Base-by-base conservation (phyloP, 2,113 vertebrate species). In the Protomyctophum bolini region DNA sequence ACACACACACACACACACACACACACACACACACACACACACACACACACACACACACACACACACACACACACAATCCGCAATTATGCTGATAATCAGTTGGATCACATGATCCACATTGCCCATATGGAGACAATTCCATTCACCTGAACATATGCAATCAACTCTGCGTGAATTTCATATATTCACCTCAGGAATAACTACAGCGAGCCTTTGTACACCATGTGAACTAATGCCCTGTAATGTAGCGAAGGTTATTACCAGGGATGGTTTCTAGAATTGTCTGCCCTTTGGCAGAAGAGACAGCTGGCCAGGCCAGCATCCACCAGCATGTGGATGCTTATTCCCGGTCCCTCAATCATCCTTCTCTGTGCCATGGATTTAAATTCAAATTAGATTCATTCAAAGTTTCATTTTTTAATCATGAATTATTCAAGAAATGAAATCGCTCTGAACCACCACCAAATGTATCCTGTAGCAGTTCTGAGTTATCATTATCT, bases 401-500 rank as follows among this genome's bases (percentile, higher is more conserved):
- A 86, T 88, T 89, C 80, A 79, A 86, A 88, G 62, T 91, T 88
- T 91, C 65, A 90, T 90, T 91, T 91, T 78, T 91, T 79, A 85
- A 89, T 80, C 84, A 89, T 93, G 83, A 87, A 91, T 91, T 92
- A 93, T 93, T 92, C 85, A 91, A 91, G 83, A 72, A 66, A 70
- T 75, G 50, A 77, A 90, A 88, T 82, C 69, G 81, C 78, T 87
- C 60, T 66, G 69, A 81, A 90, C 81, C 86, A 73, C 63, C 66
- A 58, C 66, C 63, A 54, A 79, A 88, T 79, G 73, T 83, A 68
- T 90, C 77, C 79, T 81, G 70, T 74, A 81, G 81, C 76, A 85
- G 72, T 85, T 84, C 54, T 69, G 70, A 72, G 77, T 81, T 68
- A 84, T 89, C 83, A 85, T 89, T 86, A 90, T 87, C 87, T 87